A percentile compares a stretch with the other conserved stretches of the same genome.
Evolutionary conservation across 2,113 vertebrate species (phyloP).

Genomic region (Mormoops blainvillei): DNA sequence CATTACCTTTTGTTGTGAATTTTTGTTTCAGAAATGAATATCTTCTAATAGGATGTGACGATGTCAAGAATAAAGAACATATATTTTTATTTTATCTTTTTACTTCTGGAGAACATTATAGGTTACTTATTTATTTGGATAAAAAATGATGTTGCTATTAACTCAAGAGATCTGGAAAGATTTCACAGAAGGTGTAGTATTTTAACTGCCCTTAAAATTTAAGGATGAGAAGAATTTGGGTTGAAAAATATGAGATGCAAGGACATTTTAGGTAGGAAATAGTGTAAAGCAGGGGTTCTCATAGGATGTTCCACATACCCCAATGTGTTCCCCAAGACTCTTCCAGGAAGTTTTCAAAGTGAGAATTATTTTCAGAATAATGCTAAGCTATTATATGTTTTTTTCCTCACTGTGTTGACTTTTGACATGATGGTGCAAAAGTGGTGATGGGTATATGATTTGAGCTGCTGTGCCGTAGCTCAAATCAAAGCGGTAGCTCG

Average conservation of each 20-base stretch:
- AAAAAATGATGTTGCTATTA: neutral
- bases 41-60: accelerated
- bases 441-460: neutral
- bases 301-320: neutral
- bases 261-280: neutral
- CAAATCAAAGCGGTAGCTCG: accelerated
- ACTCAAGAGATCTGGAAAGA: neutral
- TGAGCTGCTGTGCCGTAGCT: accelerated
- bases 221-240: neutral
- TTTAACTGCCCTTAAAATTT: neutral
- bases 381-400: neutral
- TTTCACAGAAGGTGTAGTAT: neutral
- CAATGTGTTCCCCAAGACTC: neutral
- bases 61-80: neutral
- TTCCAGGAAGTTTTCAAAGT: neutral
- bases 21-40: neutral
- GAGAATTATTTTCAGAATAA: neutral
- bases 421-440: neutral
- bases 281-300: neutral
- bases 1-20: neutral
- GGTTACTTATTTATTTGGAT: neutral
- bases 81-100: neutral
- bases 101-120: neutral
- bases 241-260: neutral
- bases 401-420: neutral